Conservation (phyloP, 1,140 invertebrate species). For the Gonatopus flavifemur region DNA sequence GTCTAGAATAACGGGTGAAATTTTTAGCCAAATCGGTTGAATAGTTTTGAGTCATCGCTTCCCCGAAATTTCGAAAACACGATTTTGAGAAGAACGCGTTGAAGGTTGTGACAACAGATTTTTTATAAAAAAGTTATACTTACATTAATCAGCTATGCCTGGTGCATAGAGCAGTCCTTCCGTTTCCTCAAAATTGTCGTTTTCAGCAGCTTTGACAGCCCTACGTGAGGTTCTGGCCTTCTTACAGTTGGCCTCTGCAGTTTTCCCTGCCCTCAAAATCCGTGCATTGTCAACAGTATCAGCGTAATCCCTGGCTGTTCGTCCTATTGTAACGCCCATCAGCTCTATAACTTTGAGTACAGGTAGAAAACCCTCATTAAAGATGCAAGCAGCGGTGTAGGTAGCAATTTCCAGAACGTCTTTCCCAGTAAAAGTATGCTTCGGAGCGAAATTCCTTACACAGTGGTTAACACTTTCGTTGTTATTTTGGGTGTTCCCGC, state of each 20-base stretch:
- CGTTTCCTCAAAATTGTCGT: not conserved
- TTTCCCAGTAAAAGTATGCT: conserved; percentile 14
- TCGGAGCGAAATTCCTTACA: conserved; percentile 17
- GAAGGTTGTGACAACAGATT: conserved; percentile 8
- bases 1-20: too few relatives aligned
- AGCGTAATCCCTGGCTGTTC: not conserved
- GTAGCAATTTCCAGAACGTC: conserved; percentile 20
- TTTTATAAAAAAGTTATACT: conserved; percentile 1
- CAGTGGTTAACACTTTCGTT: conserved; percentile 26
- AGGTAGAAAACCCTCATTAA: conserved; percentile 19
- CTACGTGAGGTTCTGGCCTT: not conserved
- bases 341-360: conserved; percentile 19
- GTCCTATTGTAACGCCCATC: conserved; percentile 15
- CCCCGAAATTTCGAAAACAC: not conserved
- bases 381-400: conserved; percentile 12
- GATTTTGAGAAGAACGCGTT: too few relatives aligned
- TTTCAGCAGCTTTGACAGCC: not conserved
- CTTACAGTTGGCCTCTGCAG: not conserved
- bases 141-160: conserved; percentile 1
- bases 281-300: not conserved
- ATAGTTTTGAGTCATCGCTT: not conserved
- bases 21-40: not conserved
- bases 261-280: conserved; percentile 10
- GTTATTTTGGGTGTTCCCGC: conserved; percentile 24
- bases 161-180: not conserved